Conservation (phyloP, 1,140 invertebrate genomes). For the Paramacrobiotus metropolitanus region DNA sequence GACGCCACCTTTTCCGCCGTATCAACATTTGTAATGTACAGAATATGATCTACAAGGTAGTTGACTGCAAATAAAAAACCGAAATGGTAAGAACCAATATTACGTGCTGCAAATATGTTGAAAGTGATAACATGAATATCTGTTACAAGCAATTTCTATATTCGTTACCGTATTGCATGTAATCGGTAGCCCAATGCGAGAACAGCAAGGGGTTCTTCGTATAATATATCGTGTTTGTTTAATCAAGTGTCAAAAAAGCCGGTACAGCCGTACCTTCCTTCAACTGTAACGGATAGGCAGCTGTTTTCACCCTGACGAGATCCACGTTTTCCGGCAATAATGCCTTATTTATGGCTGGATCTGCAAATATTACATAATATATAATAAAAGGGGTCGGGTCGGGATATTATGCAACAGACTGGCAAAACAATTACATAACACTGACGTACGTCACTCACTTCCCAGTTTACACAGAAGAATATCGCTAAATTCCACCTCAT, state of each 20-base stretch:
- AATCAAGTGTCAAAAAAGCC: too few relatives aligned
- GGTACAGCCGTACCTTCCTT: too few relatives aligned
- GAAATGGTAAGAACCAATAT: too few relatives aligned
- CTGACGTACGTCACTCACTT: not conserved
- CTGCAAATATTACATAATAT: not conserved
- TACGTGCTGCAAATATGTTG: too few relatives aligned
- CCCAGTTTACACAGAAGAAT: not conserved
- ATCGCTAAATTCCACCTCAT: not conserved
- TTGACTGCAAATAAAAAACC: not conserved
- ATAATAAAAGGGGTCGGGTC: not conserved
- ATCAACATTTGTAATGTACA: not conserved
- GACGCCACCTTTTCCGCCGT: not conserved
- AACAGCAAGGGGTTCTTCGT: too few relatives aligned
- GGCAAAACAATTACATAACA: not conserved
- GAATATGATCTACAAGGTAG: not conserved
- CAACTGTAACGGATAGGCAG: not conserved
- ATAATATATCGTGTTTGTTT: too few relatives aligned
- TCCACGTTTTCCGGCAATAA: not conserved
- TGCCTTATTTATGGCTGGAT: not conserved
- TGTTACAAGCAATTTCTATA: too few relatives aligned
- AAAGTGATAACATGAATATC: too few relatives aligned
- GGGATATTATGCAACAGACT: not conserved
- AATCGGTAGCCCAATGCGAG: too few relatives aligned
- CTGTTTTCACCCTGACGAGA: not conserved
- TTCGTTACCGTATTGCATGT: too few relatives aligned